Base-by-base conservation (phyloP, 2,888 invertebrate species). In the Drosophila formosana region DNA sequence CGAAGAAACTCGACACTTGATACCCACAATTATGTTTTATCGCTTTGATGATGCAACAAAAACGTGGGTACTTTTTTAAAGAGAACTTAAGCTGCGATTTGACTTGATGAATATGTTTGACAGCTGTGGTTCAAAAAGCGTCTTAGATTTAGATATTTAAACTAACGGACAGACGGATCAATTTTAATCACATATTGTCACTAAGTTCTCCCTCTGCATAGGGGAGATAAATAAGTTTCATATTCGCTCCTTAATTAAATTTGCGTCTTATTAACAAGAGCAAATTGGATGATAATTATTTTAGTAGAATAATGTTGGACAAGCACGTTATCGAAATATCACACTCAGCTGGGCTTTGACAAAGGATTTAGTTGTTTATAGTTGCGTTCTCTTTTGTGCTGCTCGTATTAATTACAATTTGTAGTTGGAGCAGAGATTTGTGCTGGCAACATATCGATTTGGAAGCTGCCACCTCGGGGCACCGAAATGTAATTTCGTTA, bases 401-500 rank as follows among this genome's bases (percentile, higher is more conserved):
- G 18, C 45, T 26, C 45, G 47, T 52, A 32, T 51, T 65, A 58
- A 51, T 53, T 43, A 51, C 51, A 28, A 45, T n/a, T 37, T 23
- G 25, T 46, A n/a, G 57, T n/a, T 11, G 3, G 30, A 34, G 65
- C 50, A 13, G 30, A 60, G 62, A 66, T 60, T 71, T 58, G n/a
- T 3, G 34, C 26, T 52, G 50, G 52, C 56, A 61, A 46, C 25
- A 41, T 69, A 76, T 76, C 68, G 82, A 75, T 82, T 72, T 57
- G 23, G 43, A 30, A 30, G 13, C 11, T 47, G 57, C 18, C 47
- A 37, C 57, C 47, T 28, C 25, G 26, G 43, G 82, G 66, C 65
- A 13, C 7, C 34, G 30, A 77, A 82, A 85, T 68, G 52, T 74
- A 88, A 85, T 84, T 88, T 88, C 45, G 80, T 78, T 80, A 78